Conservation (phyloP, 2,888 invertebrate genomes). For the Ypsolopha scabrella region DNA sequence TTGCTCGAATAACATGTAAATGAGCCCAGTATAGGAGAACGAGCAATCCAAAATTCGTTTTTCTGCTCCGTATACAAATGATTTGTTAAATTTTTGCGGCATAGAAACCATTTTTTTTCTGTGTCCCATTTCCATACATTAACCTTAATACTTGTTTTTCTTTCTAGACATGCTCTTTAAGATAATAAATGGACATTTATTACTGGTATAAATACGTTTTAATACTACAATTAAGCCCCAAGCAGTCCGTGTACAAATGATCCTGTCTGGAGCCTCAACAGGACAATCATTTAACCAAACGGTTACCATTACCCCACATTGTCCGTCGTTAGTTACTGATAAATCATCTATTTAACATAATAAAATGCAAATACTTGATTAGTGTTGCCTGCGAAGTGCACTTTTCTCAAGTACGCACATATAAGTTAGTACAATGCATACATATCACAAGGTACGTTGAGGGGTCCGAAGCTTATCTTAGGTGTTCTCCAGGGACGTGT, state of each 20-base stretch:
- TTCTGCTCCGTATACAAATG: neutral
- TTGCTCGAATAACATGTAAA: slow-evolving; percentile 68
- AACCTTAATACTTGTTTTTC: neutral
- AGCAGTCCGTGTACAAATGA: neutral
- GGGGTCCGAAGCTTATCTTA: slow-evolving; percentile 14
- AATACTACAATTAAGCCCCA: neutral
- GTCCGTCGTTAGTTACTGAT: no score
- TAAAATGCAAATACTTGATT: no score
- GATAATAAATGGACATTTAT: neutral
- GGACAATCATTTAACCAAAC: neutral
- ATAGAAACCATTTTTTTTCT: no score
- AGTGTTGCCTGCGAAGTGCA: no score
- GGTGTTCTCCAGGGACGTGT: slow-evolving; percentile 13
- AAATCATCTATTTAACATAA: no score
- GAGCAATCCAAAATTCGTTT: slow-evolving; percentile 16
- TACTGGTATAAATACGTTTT: neutral
- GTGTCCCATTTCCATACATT: neutral
- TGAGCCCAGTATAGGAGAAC: slow-evolving; percentile 49
- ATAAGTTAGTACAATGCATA: neutral
- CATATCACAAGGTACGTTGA: neutral
- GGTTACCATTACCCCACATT: neutral
- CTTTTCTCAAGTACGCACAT: neutral
- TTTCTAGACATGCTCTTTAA: neutral
- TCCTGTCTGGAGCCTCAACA: neutral
- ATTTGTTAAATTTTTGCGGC: neutral